A percentile compares a stretch with the other conserved stretches of the same genome.
Evolutionary conservation across 1,140 invertebrate genomes (phyloP).

Genomic region (Drosophila sucinea): DNA sequence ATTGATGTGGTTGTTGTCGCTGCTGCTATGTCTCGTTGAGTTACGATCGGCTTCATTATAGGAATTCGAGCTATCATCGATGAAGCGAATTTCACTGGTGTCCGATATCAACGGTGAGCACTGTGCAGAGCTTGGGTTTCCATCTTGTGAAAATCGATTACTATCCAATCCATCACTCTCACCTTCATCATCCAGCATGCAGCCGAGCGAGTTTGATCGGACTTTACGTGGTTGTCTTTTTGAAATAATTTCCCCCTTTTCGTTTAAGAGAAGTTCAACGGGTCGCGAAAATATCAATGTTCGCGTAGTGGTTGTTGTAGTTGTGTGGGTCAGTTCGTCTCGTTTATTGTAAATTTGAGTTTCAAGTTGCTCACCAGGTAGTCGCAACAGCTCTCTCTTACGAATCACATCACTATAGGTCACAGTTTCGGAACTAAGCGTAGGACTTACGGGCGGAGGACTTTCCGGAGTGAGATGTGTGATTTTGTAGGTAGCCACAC

Average conservation of each 20-base stretch:
- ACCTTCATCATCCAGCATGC: slow-evolving; percentile 61
- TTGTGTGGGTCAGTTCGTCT: slow-evolving; percentile 56
- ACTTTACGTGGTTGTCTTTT: slow-evolving; percentile 50
- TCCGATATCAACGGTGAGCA: slow-evolving; percentile 57
- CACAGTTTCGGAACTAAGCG: slow-evolving; percentile 55
- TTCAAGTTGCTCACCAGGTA: slow-evolving; percentile 48
- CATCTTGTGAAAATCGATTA: slow-evolving; percentile 35
- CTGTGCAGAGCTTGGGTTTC: slow-evolving; percentile 39
- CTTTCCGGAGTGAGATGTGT: slow-evolving; percentile 47
- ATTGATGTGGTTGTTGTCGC: slow-evolving; percentile 33
- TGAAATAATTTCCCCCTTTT: slow-evolving; percentile 69
- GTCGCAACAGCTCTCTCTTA: slow-evolving; percentile 52
- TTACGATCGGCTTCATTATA: slow-evolving; percentile 75
- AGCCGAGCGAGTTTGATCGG: slow-evolving; percentile 75
- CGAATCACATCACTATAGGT: slow-evolving; percentile 49
- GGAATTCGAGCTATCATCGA: slow-evolving; percentile 77
- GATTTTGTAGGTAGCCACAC: slow-evolving; percentile 61
- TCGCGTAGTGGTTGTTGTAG: slow-evolving; percentile 67
- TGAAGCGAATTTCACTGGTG: slow-evolving; percentile 69
- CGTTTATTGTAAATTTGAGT: slow-evolving; percentile 48
- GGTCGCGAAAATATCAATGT: slow-evolving; percentile 69
- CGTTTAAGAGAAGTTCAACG: slow-evolving; percentile 71
- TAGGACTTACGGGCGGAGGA: slow-evolving; percentile 57
- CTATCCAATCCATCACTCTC: slow-evolving; percentile 37
- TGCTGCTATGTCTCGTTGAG: slow-evolving; percentile 40